Percentiles rank a stretch among this genome's conserved stretches.
phyloP scores from a whole-genome alignment of 2,888 invertebrate genomes.

The Latheticus oryzae region DNA sequence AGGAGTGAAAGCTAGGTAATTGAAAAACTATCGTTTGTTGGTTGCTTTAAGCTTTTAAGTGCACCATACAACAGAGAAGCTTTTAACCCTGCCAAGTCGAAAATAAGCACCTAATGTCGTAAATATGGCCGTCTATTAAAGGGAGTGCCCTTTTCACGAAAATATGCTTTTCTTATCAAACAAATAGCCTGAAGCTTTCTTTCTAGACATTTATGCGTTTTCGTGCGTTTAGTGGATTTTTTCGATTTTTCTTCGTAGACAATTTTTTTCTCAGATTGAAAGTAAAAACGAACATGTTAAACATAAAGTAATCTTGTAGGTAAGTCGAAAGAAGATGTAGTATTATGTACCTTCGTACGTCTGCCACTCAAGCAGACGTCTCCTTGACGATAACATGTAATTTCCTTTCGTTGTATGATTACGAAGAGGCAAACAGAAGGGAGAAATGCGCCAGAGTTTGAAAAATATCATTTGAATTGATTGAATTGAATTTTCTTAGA shows the following conservation, averaged over 20 bases:
- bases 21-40: too few species aligned
- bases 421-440: conserved; percentile 20
- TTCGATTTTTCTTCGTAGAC: conserved; percentile 3
- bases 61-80: conserved; percentile 15
- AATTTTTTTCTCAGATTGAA: too few species aligned
- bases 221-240: background rate
- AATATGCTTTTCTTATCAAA: conserved; percentile 24
- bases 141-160: conserved; percentile 15
- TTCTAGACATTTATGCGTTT: conserved; percentile 15
- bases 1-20: too few species aligned
- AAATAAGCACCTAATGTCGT: conserved; percentile 26
- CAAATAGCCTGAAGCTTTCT: conserved; percentile 6
- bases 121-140: conserved; percentile 18
- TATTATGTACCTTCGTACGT: conserved; percentile 12
- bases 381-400: conserved; percentile 20
- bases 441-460: conserved; percentile 4
- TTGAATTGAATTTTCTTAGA: conserved; percentile 16
- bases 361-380: conserved; percentile 14
- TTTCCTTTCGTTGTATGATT: conserved; percentile 14
- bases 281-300: conserved; percentile 8
- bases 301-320: conserved; percentile 8
- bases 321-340: conserved; percentile 2
- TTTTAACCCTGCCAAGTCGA: conserved; percentile 22
- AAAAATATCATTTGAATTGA: conserved; percentile 10
- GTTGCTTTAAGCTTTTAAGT: conserved; percentile 20